A percentile compares a stretch with the other conserved stretches of the same genome.
These are phyloP conservation scores for Taurulus bubalis DNA, from an alignment of 2,113 vertebrate species.

Conservation along the genomic window DNA sequence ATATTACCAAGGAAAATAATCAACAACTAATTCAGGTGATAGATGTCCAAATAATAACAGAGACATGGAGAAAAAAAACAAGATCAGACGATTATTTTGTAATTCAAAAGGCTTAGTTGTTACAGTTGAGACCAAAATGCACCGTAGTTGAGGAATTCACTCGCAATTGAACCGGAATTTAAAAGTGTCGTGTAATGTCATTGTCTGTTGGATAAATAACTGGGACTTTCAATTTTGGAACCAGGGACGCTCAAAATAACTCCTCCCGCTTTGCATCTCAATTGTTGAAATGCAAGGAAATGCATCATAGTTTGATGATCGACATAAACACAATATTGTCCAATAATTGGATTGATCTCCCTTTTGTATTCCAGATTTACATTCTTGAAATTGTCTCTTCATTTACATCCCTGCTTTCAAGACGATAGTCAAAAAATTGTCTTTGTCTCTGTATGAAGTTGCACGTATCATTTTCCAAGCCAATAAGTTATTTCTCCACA, in stretches of 20 bases:
- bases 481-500: constrained; percentile 54
- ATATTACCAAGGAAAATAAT: not conserved
- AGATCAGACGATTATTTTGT: too few relatives aligned
- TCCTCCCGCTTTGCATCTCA: not conserved
- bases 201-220: not conserved
- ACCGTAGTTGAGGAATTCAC: too few relatives aligned
- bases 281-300: too few relatives aligned
- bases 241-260: not conserved
- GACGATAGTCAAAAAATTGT: not conserved
- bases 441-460: constrained; percentile 25
- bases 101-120: not conserved
- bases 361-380: not conserved
- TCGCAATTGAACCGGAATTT: not conserved
- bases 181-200: not conserved
- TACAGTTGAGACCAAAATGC: not conserved
- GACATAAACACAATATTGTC: constrained; percentile 3
- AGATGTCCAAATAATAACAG: not conserved
- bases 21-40: not conserved
- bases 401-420: constrained; percentile 5
- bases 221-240: not conserved
- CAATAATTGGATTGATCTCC: not conserved
- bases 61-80: too few relatives aligned
- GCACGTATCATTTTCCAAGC: constrained; percentile 23
- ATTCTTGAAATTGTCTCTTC: not conserved
- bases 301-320: not conserved